These are phyloP conservation scores for Otolemur garnettii DNA, from an alignment of 2,113 vertebrate species.

Conservation along the genomic window DNA sequence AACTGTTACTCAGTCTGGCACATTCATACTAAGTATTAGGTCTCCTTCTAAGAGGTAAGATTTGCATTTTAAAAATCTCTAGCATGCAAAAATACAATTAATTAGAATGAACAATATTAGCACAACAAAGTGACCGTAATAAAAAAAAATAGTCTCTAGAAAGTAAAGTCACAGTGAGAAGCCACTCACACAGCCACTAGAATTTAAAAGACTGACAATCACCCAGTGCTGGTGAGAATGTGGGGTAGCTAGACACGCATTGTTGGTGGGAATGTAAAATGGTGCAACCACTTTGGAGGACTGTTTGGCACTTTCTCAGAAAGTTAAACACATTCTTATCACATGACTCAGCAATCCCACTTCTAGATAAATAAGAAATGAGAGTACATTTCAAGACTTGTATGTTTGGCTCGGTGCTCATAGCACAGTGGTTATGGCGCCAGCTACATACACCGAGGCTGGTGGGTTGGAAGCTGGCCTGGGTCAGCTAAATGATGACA, in stretches of 20 bases:
- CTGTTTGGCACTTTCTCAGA: slow-evolving; percentile 42
- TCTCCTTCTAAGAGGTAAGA: neutral
- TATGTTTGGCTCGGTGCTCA: no score
- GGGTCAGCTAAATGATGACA: no score
- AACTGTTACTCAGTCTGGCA: neutral
- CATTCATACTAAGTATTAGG: neutral
- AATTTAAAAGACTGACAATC: neutral
- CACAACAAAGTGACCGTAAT: no score
- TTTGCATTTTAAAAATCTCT: slow-evolving; percentile 4
- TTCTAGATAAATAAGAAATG: slow-evolving; percentile 4
- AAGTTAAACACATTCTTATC: neutral
- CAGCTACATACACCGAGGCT: no score
- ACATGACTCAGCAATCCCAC: neutral
- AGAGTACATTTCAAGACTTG: neutral
- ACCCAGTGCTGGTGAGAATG: neutral
- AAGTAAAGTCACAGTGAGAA: neutral
- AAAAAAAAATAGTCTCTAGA: neutral
- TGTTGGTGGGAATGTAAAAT: neutral
- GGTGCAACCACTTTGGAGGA: neutral
- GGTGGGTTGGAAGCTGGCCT: no score
- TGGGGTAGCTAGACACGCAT: neutral
- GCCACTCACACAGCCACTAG: neutral
- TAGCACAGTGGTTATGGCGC: no score
- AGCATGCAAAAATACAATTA: neutral
- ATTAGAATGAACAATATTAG: no score